phyloP scores from a whole-genome alignment of 2,113 vertebrate genomes.

The Pachypanchax playfairii region DNA sequence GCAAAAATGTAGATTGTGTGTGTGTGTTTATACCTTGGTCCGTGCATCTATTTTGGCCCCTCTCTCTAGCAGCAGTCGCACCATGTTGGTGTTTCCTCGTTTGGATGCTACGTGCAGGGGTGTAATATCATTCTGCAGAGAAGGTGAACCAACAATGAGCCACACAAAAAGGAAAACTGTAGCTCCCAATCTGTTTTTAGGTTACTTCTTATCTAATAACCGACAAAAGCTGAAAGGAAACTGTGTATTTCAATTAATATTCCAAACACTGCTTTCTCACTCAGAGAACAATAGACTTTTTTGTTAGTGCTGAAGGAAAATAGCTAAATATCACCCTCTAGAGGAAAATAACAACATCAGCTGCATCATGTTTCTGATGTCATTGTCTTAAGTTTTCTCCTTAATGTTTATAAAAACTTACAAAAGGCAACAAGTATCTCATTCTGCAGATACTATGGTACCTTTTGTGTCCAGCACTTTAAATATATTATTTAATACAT shows the following conservation, averaged over 20 bases:
- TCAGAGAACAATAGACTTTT: background rate
- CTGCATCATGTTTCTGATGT: background rate
- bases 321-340: slow-evolving; percentile 17
- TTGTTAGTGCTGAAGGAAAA: background rate
- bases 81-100: slow-evolving; percentile 97
- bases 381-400: background rate
- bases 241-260: background rate
- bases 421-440: no score
- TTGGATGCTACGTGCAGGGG: slow-evolving; percentile 97
- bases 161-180: background rate
- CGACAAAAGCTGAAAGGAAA: background rate
- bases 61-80: slow-evolving; percentile 93
- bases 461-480: no score
- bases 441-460: background rate
- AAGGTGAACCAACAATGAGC: background rate
- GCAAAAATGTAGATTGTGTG: no score
- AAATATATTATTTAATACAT: no score
- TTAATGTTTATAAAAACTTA: no score
- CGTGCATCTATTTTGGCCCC: slow-evolving; percentile 96
- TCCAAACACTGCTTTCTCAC: background rate
- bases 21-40: slow-evolving; percentile 85
- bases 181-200: background rate
- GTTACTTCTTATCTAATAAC: background rate
- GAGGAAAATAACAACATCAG: background rate
- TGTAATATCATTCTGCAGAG: slow-evolving; percentile 92